Conservation (phyloP, 2,888 invertebrate species). For the Agrenia bidenticulata region DNA sequence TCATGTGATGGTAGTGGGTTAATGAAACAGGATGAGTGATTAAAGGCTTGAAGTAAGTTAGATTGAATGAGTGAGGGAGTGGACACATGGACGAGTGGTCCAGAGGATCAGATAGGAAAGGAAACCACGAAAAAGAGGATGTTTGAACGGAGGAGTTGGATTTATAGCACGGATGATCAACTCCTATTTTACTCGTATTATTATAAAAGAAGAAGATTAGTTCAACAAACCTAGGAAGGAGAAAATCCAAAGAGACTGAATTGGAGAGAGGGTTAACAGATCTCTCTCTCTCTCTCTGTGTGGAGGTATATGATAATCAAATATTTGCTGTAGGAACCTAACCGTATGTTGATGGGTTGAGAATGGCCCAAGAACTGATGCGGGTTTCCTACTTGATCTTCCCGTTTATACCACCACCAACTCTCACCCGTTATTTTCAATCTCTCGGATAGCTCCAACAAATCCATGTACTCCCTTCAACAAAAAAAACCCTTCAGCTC, state of each 20-base stretch:
- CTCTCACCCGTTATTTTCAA: conserved; percentile 2
- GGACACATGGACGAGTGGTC: background rate
- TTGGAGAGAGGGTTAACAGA: background rate
- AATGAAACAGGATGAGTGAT: conserved; percentile 19
- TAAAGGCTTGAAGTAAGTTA: conserved; percentile 3
- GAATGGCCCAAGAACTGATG: conserved; percentile 19
- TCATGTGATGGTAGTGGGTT: background rate
- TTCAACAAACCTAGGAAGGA: conserved; percentile 13
- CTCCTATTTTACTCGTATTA: conserved; percentile 1
- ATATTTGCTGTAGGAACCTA: conserved; percentile 20
- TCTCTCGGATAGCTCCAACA: no score
- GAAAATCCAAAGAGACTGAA: conserved; percentile 11
- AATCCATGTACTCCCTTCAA: background rate
- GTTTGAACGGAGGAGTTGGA: background rate
- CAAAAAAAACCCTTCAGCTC: background rate
- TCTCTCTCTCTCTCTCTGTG: conserved; percentile 1
- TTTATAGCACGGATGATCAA: background rate
- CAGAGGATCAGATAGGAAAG: background rate
- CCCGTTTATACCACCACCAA: conserved; percentile 6
- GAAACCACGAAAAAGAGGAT: conserved; percentile 9
- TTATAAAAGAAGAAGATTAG: conserved; percentile 10
- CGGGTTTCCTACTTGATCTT: conserved; percentile 19
- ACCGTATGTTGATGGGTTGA: conserved; percentile 24
- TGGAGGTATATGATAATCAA: conserved; percentile 19
- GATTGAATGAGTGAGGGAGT: background rate